A percentile compares a stretch with the other conserved stretches of the same genome.
phyloP scores from a whole-genome alignment of 2,113 vertebrate genomes.

The Passerina amoena region DNA sequence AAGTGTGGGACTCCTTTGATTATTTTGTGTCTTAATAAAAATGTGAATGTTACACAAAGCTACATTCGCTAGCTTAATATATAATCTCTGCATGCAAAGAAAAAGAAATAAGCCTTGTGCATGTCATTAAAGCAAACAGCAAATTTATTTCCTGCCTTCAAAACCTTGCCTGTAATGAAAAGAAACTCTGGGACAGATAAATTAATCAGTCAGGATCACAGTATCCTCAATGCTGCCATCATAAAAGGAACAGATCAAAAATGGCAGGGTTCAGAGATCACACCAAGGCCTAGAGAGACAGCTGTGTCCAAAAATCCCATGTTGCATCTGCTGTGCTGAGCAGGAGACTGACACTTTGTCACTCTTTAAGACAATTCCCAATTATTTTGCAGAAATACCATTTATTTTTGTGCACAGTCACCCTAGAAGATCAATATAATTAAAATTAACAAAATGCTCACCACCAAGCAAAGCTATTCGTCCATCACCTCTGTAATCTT shows the following conservation, averaged over 20 bases:
- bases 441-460: constrained; percentile 9
- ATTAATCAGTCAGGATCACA: constrained; percentile 5
- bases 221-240: background rate
- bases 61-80: background rate
- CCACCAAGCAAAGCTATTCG: background rate
- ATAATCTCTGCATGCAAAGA: background rate
- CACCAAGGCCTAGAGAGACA: background rate
- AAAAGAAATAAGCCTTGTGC: constrained; percentile 8
- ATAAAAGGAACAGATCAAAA: constrained; percentile 35
- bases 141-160: constrained; percentile 41
- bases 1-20: background rate
- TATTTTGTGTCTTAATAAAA: constrained; percentile 5
- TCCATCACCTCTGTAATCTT: constrained; percentile 1
- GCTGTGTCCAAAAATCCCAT: background rate
- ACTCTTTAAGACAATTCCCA: background rate
- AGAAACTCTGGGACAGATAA: background rate
- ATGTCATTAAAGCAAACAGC: background rate
- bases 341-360: background rate
- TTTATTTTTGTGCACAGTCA: constrained; percentile 35
- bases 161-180: background rate
- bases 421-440: background rate
- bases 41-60: background rate
- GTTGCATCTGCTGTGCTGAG: background rate
- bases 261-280: constrained; percentile 14
- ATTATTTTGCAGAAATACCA: constrained; percentile 3